Evolutionary conservation across 2,888 invertebrate species (phyloP).

Genomic region (Caenorhabditis panamensis): DNA sequence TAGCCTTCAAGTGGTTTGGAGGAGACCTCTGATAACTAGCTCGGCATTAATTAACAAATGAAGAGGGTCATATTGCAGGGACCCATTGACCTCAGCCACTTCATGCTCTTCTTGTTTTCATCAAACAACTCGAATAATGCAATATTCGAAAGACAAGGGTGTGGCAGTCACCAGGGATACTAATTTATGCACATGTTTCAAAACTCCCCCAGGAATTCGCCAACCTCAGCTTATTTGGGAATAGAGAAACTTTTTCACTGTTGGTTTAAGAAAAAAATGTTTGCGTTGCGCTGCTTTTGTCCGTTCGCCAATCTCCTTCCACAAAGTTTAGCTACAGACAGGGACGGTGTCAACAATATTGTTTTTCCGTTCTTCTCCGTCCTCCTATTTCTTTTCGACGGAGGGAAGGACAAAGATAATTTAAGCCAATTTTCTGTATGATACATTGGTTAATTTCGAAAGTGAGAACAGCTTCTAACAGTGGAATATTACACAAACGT

Average conservation of each 20-base stretch:
- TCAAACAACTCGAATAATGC: background rate
- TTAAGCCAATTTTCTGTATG: constrained; percentile 21
- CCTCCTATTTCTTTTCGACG: background rate
- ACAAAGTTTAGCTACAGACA: constrained; percentile 1
- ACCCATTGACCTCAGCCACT: constrained; percentile 14
- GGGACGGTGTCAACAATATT: constrained; percentile 19
- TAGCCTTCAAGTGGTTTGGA: constrained; percentile 23
- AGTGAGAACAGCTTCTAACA: background rate
- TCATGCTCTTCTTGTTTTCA: background rate
- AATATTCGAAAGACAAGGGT: background rate
- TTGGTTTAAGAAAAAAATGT: no score
- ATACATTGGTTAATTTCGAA: background rate
- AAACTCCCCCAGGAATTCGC: constrained; percentile 11
- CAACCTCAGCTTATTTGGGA: no score
- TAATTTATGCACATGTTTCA: constrained; percentile 32
- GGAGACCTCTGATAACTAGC: constrained; percentile 18
- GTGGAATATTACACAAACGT: no score
- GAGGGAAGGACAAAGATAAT: constrained; percentile 7
- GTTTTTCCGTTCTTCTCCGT: constrained; percentile 15
- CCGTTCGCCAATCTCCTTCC: background rate
- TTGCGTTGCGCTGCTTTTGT: constrained; percentile 30
- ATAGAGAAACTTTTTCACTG: no score
- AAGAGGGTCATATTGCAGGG: constrained; percentile 6
- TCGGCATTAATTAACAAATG: constrained; percentile 43
- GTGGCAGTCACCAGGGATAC: background rate